These are phyloP conservation scores for Drosophila monieri DNA, from an alignment of 2,888 invertebrate species.

Conservation along the genomic window DNA sequence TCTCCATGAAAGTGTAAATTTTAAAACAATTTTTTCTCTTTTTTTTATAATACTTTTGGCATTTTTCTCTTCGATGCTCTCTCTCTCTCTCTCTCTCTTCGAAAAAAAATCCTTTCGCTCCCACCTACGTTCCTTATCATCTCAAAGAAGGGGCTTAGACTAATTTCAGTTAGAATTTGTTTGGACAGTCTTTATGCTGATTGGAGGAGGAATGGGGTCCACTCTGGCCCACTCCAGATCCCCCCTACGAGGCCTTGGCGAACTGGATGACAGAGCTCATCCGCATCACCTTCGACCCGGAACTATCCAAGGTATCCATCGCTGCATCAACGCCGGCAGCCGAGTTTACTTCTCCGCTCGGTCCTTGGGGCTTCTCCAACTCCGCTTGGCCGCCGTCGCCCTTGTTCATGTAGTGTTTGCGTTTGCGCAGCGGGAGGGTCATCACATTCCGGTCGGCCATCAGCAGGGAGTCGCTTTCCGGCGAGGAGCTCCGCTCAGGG, in stretches of 20 bases:
- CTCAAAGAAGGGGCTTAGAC: conserved; percentile 44
- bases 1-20: conserved; percentile 26
- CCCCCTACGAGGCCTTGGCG: conserved; percentile 87
- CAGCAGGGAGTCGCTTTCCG: conserved; percentile 85
- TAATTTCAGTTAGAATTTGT: conserved; percentile 74
- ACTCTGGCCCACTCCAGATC: neutral
- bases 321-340: conserved; percentile 15
- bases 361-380: conserved; percentile 9
- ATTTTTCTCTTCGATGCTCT: conserved; percentile 56
- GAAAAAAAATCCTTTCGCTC: conserved; percentile 21
- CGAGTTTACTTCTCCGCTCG: conserved; percentile 7
- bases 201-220: conserved; percentile 30
- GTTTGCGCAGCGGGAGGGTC: conserved; percentile 91
- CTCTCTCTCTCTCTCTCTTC: neutral
- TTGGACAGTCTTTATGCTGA: conserved; percentile 74
- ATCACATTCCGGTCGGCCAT: conserved; percentile 86
- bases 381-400: conserved; percentile 82
- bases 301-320: conserved; percentile 15
- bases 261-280: conserved; percentile 93
- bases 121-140: conserved; percentile 2
- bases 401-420: conserved; percentile 90
- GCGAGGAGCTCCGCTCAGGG: conserved; percentile 85
- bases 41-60: conserved; percentile 74
- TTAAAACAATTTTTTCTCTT: conserved; percentile 48
- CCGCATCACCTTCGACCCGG: conserved; percentile 82